Evolutionary conservation across 1,140 invertebrate genomes (phyloP).

Genomic region (Mya arenaria): DNA sequence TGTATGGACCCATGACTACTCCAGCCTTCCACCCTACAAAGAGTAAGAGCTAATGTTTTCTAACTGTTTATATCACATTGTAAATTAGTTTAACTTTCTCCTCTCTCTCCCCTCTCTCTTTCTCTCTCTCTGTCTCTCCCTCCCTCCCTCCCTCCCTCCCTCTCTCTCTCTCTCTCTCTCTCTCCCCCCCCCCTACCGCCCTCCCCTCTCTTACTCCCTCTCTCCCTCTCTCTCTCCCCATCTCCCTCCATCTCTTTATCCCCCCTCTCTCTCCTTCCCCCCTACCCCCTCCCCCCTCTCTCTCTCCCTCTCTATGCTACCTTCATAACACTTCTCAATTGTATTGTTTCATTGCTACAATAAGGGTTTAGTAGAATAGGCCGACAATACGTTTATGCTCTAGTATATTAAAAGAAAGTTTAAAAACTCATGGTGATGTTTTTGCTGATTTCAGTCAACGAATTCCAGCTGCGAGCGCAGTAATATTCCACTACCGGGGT

Average conservation of each 20-base stretch:
- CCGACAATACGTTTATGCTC: not conserved
- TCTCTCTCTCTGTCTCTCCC: not conserved
- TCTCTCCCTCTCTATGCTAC: not conserved
- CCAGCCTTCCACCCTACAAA: not conserved
- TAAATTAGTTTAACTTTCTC: not conserved
- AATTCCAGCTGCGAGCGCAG: not conserved
- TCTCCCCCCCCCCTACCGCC: not conserved
- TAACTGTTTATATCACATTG: not conserved
- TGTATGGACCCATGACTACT: constrained; percentile 12
- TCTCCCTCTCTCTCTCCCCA: not conserved
- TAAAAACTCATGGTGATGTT: not conserved
- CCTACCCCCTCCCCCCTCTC: not conserved
- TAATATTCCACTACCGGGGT: constrained; percentile 20
- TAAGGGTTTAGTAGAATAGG: not conserved
- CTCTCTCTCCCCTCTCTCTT: not conserved
- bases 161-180: not conserved
- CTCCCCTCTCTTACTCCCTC: not conserved
- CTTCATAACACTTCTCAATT: not conserved
- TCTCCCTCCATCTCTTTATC: no score
- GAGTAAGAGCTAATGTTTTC: not conserved
- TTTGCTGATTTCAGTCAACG: not conserved
- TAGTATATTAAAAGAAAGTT: not conserved
- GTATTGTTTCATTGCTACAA: not conserved
- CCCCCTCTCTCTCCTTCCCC: no score
- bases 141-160: not conserved